These are phyloP conservation scores for Drosophila guanche DNA, from an alignment of 1,140 invertebrate genomes.

Conservation along the genomic window DNA sequence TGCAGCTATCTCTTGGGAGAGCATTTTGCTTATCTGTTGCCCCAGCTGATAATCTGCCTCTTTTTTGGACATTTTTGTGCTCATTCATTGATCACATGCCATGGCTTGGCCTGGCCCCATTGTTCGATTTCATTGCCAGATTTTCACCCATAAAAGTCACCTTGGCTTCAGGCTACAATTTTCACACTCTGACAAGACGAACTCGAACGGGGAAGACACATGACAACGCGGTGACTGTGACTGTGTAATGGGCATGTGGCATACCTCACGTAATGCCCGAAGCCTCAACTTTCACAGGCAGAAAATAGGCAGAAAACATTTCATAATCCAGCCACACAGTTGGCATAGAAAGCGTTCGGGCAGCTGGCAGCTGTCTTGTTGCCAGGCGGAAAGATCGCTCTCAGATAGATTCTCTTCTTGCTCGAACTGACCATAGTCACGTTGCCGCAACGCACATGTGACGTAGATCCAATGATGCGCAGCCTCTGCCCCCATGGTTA, in stretches of 20 bases:
- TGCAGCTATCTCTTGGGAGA: constrained; percentile 23
- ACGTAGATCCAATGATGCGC: constrained; percentile 25
- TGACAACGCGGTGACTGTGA: no score
- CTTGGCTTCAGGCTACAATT: constrained; percentile 34
- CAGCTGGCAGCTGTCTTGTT: constrained; percentile 41
- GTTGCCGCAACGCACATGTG: constrained; percentile 35
- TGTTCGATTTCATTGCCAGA: constrained; percentile 8
- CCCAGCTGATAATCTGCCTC: constrained; percentile 13
- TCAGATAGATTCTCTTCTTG: constrained; percentile 20
- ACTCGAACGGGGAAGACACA: no score
- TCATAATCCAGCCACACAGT: constrained; percentile 23
- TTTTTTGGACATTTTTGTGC: constrained; percentile 2
- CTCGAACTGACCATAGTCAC: constrained; percentile 74
- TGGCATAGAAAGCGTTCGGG: not conserved
- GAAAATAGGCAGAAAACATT: constrained; percentile 7
- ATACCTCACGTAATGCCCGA: constrained; percentile 23
- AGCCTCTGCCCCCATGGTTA: constrained; percentile 20
- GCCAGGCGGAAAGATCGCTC: constrained; percentile 35
- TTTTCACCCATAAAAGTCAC: constrained; percentile 35
- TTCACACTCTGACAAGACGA: constrained; percentile 28
- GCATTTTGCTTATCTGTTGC: constrained; percentile 19
- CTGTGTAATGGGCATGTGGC: constrained; percentile 11
- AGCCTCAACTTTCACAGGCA: constrained; percentile 29
- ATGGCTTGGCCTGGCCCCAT: constrained; percentile 15
- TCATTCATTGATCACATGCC: constrained; percentile 36